Evolutionary conservation across 2,888 invertebrate species (phyloP), one percentile per base, ranked within the genome.

Genomic region (Plagodis pulveraria): DNA sequence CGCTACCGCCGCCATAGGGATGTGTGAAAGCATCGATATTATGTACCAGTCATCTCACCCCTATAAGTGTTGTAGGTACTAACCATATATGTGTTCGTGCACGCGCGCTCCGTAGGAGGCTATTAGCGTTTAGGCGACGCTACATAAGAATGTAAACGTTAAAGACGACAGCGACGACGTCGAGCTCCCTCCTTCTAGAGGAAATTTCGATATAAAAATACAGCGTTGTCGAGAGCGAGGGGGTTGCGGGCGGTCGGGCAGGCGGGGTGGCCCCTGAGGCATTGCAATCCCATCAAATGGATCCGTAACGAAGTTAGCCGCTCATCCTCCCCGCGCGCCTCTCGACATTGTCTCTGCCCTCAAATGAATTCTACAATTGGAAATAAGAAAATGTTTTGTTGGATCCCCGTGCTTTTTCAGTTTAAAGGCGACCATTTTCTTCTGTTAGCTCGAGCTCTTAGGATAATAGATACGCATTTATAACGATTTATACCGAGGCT

Each of bases 231-330:
- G 82, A 81, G 81, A 66, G 77, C 72, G 80, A 72, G 80, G 76
- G 72, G 77, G 73, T 69, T 58, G 75, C 64, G 73, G 69, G 69
- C 65, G 51, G 76, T 38, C 67, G 70, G 72, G 66, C 73, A 76
- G 74, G 74, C 63, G 66, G 78, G 86, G 86, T 76, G 85, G 89
- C 89, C 91, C 91, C 91, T 86, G 88, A 90, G 91, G 91, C 91
- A 91, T 92, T 92, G 92, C 94, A 94, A 95, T 95, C 94, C 95
- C 95, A 95, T 95, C 95, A 95, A 95, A 95, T 95, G 95, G 95
- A 95, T 95, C 94, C 95, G 94, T 95, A 95, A 95, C 94, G 94
- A 94, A 94, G 95, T 95, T 95, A 95, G 93, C 93, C 88, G 91
- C 85, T 91, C 92, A 91, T 91, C 93, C 92, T 89, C 91, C 92